Percentiles rank a stretch among this genome's conserved stretches.
Conservation (phyloP, 2,888 invertebrate species). For the Punctoribates punctum region DNA sequence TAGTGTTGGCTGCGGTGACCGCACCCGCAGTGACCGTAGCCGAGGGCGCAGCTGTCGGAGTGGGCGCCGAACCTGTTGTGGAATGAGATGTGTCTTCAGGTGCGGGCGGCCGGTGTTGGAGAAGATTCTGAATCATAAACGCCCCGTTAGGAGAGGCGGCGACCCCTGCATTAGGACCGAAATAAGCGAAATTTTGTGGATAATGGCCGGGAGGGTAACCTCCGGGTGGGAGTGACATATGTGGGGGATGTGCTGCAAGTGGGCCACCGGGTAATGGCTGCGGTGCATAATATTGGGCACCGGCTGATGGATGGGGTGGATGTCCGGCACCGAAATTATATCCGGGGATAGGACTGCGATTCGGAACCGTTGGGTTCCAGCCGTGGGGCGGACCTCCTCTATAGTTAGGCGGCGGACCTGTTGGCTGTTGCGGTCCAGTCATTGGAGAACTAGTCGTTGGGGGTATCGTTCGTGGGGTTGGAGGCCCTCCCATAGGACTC, state of each 20-base stretch:
- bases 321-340: background rate
- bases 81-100: conserved; percentile 13
- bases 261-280: background rate
- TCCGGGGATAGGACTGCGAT: background rate
- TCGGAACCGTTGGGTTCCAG: background rate
- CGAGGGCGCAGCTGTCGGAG: background rate
- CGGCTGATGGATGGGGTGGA: background rate
- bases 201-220: background rate
- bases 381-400: background rate
- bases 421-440: background rate
- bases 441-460: background rate
- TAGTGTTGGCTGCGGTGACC: background rate
- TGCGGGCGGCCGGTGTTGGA: conserved; percentile 31
- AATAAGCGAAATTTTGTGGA: background rate
- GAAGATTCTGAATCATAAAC: conserved; percentile 48
- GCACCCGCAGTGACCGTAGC: background rate
- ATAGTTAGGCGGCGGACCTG: background rate
- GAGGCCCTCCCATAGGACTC: background rate
- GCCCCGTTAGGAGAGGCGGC: conserved; percentile 46
- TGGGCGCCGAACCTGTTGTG: background rate
- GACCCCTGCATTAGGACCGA: conserved; percentile 34
- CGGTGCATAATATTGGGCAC: background rate
- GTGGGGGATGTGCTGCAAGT: conserved; percentile 2
- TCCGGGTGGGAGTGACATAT: background rate
- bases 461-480: background rate